These are phyloP conservation scores for Limnothrissa miodon DNA, from an alignment of 2,113 vertebrate species.

Conservation along the genomic window DNA sequence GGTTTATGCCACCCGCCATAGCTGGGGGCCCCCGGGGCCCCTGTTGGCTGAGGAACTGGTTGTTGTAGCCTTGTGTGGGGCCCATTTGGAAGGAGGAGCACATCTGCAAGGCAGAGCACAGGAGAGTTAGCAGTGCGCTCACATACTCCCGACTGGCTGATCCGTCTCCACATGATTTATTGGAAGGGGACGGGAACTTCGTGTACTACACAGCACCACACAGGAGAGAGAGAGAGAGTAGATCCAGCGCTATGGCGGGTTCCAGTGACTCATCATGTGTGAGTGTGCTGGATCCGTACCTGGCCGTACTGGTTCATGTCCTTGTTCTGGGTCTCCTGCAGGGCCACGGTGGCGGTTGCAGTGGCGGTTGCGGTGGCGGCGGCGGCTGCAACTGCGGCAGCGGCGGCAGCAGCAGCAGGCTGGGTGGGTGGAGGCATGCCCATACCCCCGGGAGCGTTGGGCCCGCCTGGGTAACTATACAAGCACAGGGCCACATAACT, in stretches of 20 bases:
- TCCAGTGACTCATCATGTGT: too few relatives aligned
- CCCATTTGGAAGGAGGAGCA: conserved; percentile 99
- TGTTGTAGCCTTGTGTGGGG: conserved; percentile 93
- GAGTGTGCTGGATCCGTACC: conserved; percentile 61
- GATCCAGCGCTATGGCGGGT: too few relatives aligned
- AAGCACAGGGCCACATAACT: conserved; percentile 4
- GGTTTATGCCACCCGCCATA: conserved; percentile 91
- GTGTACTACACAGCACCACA: too few relatives aligned
- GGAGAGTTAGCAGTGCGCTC: not conserved
- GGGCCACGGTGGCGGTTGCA: conserved; percentile 92
- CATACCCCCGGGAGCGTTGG: conserved; percentile 89
- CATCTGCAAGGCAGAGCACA: conserved; percentile 81
- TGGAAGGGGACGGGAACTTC: not conserved
- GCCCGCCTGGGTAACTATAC: conserved; percentile 90
- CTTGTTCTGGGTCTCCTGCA: conserved; percentile 98
- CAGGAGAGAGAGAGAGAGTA: too few relatives aligned
- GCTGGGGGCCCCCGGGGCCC: conserved; percentile 89
- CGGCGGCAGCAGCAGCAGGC: conserved; percentile 90
- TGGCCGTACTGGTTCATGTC: conserved; percentile 99
- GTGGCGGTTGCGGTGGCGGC: conserved; percentile 94
- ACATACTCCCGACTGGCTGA: not conserved
- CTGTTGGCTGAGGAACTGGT: conserved; percentile 97
- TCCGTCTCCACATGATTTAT: not conserved
- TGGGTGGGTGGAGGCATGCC: conserved; percentile 92
- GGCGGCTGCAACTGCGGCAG: conserved; percentile 89